Percentiles rank a stretch among this genome's conserved stretches.
Conservation (phyloP, 2,113 vertebrate genomes). For the Poecile atricapillus region DNA sequence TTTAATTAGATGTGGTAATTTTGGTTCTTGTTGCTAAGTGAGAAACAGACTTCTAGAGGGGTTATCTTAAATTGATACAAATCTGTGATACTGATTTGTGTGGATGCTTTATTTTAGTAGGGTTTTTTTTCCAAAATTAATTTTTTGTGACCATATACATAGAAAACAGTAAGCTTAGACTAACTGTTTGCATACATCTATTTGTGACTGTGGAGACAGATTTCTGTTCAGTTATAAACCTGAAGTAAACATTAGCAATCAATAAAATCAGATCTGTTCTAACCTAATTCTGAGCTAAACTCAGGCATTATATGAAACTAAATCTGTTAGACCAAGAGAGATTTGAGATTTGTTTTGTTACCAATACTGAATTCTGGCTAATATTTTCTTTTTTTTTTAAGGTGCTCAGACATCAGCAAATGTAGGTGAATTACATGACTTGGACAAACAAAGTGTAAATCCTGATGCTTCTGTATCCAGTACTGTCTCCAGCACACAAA, state of each 20-base stretch:
- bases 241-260: neutral
- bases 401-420: conserved; percentile 74
- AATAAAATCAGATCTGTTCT: neutral
- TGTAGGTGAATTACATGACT: conserved; percentile 74
- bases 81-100: neutral
- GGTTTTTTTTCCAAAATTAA: neutral
- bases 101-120: neutral
- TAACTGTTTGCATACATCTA: neutral
- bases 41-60: neutral
- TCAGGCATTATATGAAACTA: neutral
- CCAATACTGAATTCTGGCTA: neutral
- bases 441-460: conserved; percentile 73
- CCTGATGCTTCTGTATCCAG: conserved; percentile 71
- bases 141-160: neutral
- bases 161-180: neutral
- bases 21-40: neutral
- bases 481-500: conserved; percentile 71
- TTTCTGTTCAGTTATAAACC: neutral
- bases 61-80: neutral
- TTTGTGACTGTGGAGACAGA: neutral
- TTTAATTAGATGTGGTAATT: neutral
- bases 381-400: conserved; percentile 47
- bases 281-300: neutral
- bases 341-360: neutral
- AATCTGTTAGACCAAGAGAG: neutral